phyloP scores from a whole-genome alignment of 2,797 vertebrate species.

The Pygocentrus nattereri region DNA sequence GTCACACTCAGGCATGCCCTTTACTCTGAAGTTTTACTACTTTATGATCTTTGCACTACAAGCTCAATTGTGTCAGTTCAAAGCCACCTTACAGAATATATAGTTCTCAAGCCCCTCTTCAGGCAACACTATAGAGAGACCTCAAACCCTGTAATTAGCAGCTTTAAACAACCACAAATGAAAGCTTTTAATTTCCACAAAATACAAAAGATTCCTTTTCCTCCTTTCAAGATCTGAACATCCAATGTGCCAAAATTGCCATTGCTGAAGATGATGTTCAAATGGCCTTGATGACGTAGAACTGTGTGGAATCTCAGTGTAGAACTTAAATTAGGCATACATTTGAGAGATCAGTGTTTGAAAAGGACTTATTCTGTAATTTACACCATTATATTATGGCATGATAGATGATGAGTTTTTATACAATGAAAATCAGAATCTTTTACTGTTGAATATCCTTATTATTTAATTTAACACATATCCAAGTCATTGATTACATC shows the following conservation, averaged over 20 bases:
- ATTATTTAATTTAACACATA: no score
- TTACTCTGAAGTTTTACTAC: conserved; percentile 80
- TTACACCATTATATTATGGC: no score
- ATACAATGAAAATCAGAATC: no score
- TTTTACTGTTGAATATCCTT: no score
- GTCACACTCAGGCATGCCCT: conserved; percentile 74
- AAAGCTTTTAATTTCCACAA: conserved; percentile 54
- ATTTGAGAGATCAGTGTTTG: no score
- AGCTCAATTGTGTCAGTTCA: conserved; percentile 77
- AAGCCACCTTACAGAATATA: conserved; percentile 76
- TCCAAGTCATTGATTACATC: no score
- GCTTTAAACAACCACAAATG: conserved; percentile 58
- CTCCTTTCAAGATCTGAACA: conserved; percentile 33
- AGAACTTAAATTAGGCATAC: no score
- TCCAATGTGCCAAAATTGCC: not conserved
- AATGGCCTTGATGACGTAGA: not conserved
- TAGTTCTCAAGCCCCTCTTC: conserved; percentile 68
- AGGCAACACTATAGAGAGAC: conserved; percentile 56
- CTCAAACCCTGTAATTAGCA: conserved; percentile 69
- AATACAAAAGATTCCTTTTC: conserved; percentile 23
- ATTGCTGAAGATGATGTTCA: not conserved
- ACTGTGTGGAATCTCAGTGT: no score
- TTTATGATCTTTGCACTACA: conserved; percentile 79
- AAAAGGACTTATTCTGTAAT: no score
- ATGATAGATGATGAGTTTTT: no score